phyloP scores from a whole-genome alignment of 1,140 invertebrate species.

The Ceratosolen solmsi region DNA sequence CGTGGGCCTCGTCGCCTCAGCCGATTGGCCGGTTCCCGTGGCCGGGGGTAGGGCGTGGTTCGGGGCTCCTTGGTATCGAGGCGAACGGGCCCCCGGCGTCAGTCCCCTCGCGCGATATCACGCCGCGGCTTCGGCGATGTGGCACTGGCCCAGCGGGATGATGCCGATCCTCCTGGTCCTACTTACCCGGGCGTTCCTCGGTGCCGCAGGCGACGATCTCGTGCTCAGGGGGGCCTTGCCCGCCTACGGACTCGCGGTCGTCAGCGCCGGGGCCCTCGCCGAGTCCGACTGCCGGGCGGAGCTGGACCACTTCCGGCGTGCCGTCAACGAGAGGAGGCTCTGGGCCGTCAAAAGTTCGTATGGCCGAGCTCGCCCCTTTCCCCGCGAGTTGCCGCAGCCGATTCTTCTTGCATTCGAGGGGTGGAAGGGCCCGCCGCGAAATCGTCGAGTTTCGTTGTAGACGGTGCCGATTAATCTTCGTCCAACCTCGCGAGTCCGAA shows the following conservation, averaged over 20 bases:
- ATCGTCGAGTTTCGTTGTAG: too few species aligned
- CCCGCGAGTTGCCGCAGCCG: background rate
- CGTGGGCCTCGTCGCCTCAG: background rate
- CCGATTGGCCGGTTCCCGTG: background rate
- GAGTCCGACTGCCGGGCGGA: slow-evolving; percentile 55
- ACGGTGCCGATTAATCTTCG: too few species aligned
- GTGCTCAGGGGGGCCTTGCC: slow-evolving; percentile 55
- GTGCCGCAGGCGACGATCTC: background rate
- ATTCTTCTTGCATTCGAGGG: too few species aligned
- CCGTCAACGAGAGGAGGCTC: slow-evolving; percentile 57
- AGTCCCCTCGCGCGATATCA: background rate
- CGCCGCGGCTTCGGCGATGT: background rate
- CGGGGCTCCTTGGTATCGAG: background rate
- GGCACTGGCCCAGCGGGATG: background rate
- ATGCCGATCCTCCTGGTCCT: slow-evolving; percentile 37
- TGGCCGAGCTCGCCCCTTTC: background rate
- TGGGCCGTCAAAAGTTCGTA: slow-evolving; percentile 65
- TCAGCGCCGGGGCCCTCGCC: background rate
- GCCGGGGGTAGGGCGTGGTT: background rate
- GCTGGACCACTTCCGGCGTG: slow-evolving; percentile 56
- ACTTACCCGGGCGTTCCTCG: background rate
- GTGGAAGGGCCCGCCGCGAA: too few species aligned
- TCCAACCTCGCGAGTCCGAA: too few species aligned
- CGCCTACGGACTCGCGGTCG: slow-evolving; percentile 60
- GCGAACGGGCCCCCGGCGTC: background rate